A percentile compares a stretch with the other conserved stretches of the same genome.
phyloP scores from a whole-genome alignment of 2,888 invertebrate species.

The Eurois occulta region DNA sequence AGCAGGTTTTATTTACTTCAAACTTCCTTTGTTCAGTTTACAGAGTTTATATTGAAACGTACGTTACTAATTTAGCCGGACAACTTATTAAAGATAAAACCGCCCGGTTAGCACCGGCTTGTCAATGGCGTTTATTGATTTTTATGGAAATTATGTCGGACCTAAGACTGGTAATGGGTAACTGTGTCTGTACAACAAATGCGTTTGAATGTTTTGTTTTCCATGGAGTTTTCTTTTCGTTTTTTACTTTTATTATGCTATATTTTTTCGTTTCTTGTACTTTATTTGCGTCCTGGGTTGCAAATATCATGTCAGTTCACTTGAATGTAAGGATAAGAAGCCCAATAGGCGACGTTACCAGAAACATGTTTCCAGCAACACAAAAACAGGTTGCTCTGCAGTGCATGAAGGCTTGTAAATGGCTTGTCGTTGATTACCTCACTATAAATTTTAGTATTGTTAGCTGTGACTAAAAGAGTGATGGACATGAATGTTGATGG shows the following conservation, averaged over 20 bases:
- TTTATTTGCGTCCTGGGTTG: not conserved
- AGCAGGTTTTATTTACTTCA: not conserved
- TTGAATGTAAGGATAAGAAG: not conserved
- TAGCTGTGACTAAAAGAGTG: too few relatives aligned
- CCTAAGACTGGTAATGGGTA: not conserved
- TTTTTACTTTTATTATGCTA: not conserved
- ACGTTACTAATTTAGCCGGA: slow-evolving; percentile 5
- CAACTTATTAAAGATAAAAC: slow-evolving; percentile 28
- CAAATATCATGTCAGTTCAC: not conserved
- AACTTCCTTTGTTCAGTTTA: not conserved
- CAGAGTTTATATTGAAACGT: slow-evolving; percentile 10
- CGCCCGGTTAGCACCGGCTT: not conserved
- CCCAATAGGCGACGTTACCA: not conserved
- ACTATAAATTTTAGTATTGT: too few relatives aligned
- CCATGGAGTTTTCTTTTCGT: not conserved
- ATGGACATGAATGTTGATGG: too few relatives aligned
- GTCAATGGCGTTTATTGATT: slow-evolving; percentile 44
- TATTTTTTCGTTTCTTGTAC: not conserved
- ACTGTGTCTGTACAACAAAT: not conserved
- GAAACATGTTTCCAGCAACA: not conserved
- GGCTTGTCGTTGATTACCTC: too few relatives aligned
- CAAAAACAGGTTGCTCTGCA: not conserved
- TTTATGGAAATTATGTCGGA: slow-evolving; percentile 25
- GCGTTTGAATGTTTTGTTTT: not conserved
- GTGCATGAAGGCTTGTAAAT: not conserved